Base-by-base conservation (phyloP, 2,888 invertebrate species). In the Caenorhabditis wallacei region DNA sequence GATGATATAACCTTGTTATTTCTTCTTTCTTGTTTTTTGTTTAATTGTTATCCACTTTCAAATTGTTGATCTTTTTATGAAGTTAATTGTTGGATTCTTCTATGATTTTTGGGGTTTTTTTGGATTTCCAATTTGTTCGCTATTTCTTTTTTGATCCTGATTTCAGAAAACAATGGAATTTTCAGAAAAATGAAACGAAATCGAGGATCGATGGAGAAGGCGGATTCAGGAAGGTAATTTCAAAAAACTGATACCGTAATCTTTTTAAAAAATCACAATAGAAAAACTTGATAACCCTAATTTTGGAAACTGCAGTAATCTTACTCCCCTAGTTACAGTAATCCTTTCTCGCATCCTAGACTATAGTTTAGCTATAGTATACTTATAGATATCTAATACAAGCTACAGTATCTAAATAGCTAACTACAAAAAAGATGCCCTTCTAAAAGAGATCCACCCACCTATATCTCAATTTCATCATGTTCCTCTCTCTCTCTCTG, bases 21-120 rank as follows among this genome's bases (percentile, higher is more conserved):
- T 57, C 20, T 20, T 37, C 18, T 37, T 20, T 37, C 18, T 43
- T 43, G 24, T 61, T 61, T 13, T 46, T 22, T 40, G 18, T 16
- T 59, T 59, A 30, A 22, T 35, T 35, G 59, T 63, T 48, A 30
- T 24, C 22, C 24, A n/a, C 40, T 22, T 24, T 20, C 7, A 20
- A 20, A 30, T 35, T 59, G 35, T 69, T 76, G 24, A 24, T 59
- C 51, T 59, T 68, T 66, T 35, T 26, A 18, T 26, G 20, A 64
- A 48, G 43, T 56, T 57, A 16, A n/a, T 53, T 66, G 64, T 59
- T 69, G 68, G 16, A 13, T 24, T 61, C 53, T 8, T 40, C 11
- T 11, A 0, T 35, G 16, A 11, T 10, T 40, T 40, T 40, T 40
- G 2, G 16, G 30, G 11, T 57, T 48, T 26, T n/a, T 56, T 68